Evolutionary conservation across 2,797 vertebrate species (phyloP).

Genomic region (Glyptemys insculpta): DNA sequence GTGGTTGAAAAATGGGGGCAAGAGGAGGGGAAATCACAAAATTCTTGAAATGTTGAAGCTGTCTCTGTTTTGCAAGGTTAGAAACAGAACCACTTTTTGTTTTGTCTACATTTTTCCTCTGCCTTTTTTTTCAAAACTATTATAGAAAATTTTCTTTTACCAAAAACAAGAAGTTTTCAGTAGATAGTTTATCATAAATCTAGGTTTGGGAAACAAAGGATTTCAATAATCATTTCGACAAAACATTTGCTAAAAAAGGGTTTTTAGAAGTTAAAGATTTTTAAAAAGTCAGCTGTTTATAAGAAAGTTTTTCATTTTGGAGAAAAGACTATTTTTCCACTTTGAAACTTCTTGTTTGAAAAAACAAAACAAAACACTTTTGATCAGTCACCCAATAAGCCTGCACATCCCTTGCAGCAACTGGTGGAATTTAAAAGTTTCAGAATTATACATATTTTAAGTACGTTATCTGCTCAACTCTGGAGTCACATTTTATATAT

Average conservation of each 20-base stretch:
- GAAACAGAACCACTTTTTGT: fast-evolving
- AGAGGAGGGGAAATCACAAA: background rate
- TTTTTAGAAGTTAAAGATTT: background rate
- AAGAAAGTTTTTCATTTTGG: background rate
- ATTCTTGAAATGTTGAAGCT: background rate
- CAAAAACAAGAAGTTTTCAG: background rate
- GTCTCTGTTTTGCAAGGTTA: background rate
- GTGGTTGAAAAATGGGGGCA: background rate
- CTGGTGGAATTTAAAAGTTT: background rate
- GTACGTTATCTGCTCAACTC: background rate
- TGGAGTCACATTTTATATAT: background rate
- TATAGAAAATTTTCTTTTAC: background rate
- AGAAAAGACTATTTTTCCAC: background rate
- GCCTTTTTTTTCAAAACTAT: fast-evolving
- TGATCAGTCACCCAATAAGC: background rate
- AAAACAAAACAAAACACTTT: background rate
- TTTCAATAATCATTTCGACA: background rate
- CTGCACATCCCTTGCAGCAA: background rate
- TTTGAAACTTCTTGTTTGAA: background rate
- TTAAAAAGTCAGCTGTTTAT: background rate
- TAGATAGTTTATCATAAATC: slow-evolving; percentile 2
- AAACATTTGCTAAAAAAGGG: background rate
- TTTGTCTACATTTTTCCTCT: background rate
- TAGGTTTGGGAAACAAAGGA: slow-evolving; percentile 37
- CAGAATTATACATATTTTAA: fast-evolving